A percentile compares a stretch with the other conserved stretches of the same genome.
phyloP scores from a whole-genome alignment of 2,113 vertebrate species.

The Aspidoscelis tigris region DNA sequence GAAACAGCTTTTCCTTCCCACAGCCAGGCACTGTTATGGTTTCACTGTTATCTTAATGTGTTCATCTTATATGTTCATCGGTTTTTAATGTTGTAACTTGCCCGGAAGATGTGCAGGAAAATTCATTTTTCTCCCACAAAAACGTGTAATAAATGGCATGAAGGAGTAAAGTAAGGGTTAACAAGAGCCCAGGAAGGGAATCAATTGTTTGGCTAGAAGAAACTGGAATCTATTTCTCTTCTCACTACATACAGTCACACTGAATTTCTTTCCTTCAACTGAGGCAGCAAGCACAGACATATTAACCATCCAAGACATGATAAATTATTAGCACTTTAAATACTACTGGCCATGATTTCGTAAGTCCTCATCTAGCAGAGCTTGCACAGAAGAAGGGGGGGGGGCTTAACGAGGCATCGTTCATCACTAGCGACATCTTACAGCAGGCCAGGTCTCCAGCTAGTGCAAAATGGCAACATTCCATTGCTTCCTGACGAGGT shows the following conservation, averaged over 20 bases:
- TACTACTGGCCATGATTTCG: constrained; percentile 21
- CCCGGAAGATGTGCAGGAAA: too few relatives aligned
- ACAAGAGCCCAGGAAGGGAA: neutral
- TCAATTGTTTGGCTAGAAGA: neutral
- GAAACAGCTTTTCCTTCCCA: too few relatives aligned
- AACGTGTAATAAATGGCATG: neutral
- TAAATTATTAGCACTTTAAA: constrained; percentile 23
- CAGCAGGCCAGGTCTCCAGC: neutral
- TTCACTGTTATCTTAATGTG: too few relatives aligned
- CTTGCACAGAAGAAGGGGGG: neutral
- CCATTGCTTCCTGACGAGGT: constrained; percentile 1
- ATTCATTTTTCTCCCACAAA: neutral
- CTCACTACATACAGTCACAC: too few relatives aligned
- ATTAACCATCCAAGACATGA: constrained; percentile 33
- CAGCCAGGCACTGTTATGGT: too few relatives aligned
- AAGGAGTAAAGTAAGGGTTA: neutral
- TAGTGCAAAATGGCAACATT: constrained; percentile 15
- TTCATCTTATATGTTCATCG: too few relatives aligned
- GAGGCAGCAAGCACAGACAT: neutral
- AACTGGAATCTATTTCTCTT: neutral
- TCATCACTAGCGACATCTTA: constrained; percentile 4
- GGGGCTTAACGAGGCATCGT: neutral
- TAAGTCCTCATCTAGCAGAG: neutral
- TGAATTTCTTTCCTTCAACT: neutral
- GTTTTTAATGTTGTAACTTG: too few relatives aligned